Conservation (phyloP, 2,113 vertebrate genomes). For the Merops nubicus region DNA sequence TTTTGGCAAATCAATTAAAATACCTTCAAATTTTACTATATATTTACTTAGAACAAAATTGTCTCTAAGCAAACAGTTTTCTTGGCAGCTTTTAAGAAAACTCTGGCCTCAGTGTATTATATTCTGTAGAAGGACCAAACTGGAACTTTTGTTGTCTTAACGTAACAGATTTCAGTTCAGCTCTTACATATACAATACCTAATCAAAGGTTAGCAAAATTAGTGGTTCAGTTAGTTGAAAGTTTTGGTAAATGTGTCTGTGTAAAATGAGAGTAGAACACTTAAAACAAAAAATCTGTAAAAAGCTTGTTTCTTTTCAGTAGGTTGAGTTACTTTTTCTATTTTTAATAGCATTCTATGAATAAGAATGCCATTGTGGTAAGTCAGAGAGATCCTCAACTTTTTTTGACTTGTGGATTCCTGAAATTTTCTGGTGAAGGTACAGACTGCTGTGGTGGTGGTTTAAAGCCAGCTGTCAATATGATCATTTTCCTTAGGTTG, state of each 20-base stretch:
- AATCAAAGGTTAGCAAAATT: not conserved
- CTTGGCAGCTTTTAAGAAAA: not conserved
- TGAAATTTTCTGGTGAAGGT: not conserved
- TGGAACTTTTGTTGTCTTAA: not conserved
- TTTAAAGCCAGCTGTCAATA: not conserved
- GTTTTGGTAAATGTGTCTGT: not conserved
- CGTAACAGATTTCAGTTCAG: not conserved
- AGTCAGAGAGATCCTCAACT: not conserved
- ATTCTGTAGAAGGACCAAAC: not conserved
- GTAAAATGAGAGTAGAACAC: not conserved
- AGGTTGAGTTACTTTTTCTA: not conserved
- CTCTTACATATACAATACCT: not conserved
- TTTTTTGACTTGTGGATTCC: not conserved
- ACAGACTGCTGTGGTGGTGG: not conserved
- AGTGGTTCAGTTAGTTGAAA: not conserved
- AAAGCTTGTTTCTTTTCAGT: not conserved
- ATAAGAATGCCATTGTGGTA: not conserved
- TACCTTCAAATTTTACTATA: not conserved
- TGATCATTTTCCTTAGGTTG: not conserved
- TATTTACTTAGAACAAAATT: not conserved
- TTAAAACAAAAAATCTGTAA: not conserved
- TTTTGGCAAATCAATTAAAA: not conserved
- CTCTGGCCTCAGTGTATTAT: not conserved
- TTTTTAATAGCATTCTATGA: not conserved
- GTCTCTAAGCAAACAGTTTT: not conserved